These are phyloP conservation scores for Brachyalestes nurse DNA, from an alignment of 2,797 vertebrate genomes.

Conservation along the genomic window DNA sequence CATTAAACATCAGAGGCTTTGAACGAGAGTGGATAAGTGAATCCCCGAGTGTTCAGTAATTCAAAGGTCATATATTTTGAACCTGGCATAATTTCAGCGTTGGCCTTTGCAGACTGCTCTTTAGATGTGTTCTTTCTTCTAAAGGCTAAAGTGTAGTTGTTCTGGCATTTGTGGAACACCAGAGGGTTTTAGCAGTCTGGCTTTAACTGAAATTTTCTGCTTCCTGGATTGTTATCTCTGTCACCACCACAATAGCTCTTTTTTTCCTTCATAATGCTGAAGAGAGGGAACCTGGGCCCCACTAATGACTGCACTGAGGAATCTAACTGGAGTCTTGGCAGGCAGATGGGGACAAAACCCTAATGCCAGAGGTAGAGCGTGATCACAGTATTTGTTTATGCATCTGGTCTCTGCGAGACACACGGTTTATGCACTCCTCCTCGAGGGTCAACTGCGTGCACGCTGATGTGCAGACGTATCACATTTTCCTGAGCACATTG, in stretches of 20 bases:
- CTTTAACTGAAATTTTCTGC: background rate
- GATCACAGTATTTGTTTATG: conserved; percentile 4
- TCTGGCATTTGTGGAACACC: conserved; percentile 16
- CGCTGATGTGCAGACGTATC: conserved; percentile 5
- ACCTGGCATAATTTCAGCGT: conserved; percentile 22
- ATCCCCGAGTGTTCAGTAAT: background rate
- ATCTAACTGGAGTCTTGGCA: conserved; percentile 38
- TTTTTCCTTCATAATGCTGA: conserved; percentile 26
- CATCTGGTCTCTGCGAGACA: conserved; percentile 10
- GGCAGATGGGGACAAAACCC: conserved; percentile 25
- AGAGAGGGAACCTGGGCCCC: conserved; percentile 43
- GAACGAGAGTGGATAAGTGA: conserved; percentile 2
- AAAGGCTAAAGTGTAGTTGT: conserved; percentile 6
- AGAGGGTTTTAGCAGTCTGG: conserved; percentile 2
- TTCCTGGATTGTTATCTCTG: conserved; percentile 32
- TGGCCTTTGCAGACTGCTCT: conserved; percentile 21
- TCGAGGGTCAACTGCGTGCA: background rate
- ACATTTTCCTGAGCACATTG: conserved; percentile 2
- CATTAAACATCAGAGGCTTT: conserved; percentile 34
- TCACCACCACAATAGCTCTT: conserved; percentile 5
- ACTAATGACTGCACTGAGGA: conserved; percentile 46
- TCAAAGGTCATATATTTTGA: conserved; percentile 27
- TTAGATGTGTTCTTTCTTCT: background rate
- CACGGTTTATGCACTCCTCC: background rate
- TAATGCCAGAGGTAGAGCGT: background rate